Percentiles rank a stretch among this genome's conserved stretches.
These are phyloP conservation scores for Merodon equestris DNA, from an alignment of 2,888 invertebrate species.

Conservation along the genomic window DNA sequence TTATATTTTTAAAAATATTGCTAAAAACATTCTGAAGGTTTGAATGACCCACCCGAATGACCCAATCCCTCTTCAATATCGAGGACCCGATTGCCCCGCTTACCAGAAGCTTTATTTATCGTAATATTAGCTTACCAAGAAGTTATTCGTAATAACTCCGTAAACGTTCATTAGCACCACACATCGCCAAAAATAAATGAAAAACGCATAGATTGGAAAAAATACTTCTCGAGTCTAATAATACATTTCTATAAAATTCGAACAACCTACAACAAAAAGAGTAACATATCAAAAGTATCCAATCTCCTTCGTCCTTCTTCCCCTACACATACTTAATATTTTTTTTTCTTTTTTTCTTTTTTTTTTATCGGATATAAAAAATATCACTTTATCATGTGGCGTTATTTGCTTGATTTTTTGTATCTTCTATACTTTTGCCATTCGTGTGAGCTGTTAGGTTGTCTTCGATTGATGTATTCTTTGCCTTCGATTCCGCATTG, in stretches of 20 bases:
- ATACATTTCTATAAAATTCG: constrained; percentile 47
- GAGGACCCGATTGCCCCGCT: too few species aligned
- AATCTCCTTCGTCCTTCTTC: not conserved
- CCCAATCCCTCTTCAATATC: too few species aligned
- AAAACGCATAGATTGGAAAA: constrained; percentile 12
- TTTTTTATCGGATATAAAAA: constrained; percentile 15
- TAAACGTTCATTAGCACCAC: too few species aligned
- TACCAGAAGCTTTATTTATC: too few species aligned
- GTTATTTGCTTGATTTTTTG: constrained; percentile 70
- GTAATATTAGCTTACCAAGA: too few species aligned
- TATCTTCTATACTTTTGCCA: constrained; percentile 72
- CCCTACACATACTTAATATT: not conserved
- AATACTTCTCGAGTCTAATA: constrained; percentile 18
- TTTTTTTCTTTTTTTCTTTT: constrained; percentile 4
- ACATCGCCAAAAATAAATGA: too few species aligned
- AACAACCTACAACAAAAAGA: constrained; percentile 50
- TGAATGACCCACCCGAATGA: too few species aligned
- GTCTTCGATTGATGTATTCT: constrained; percentile 33
- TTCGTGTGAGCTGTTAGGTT: constrained; percentile 65
- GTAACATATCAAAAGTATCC: constrained; percentile 38
- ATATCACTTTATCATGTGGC: constrained; percentile 72
- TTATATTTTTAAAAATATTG: too few species aligned
- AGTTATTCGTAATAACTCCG: too few species aligned
- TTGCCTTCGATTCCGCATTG: constrained; percentile 57
- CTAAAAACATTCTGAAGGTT: too few species aligned